Percentiles rank a stretch among this genome's conserved stretches.
phyloP scores from a whole-genome alignment of 2,113 vertebrate genomes.

The Labrus mixtus region DNA sequence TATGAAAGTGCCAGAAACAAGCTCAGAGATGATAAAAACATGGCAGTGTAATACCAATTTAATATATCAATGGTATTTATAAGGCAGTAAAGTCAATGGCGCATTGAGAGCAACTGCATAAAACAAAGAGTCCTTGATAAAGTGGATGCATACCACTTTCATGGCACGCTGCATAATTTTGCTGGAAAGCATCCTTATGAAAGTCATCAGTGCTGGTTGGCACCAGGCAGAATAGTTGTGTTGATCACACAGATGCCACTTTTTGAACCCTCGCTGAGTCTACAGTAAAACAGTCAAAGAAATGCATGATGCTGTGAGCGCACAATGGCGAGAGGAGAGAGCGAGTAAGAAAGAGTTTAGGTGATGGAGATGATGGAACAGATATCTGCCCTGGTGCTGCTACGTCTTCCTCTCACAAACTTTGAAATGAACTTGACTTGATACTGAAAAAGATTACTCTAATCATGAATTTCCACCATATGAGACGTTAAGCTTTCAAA shows the following conservation, averaged over 20 bases:
- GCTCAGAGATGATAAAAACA: conserved; percentile 81
- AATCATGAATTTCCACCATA: background rate
- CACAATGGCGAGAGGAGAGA: background rate
- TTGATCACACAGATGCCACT: conserved; percentile 61
- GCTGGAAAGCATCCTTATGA: conserved; percentile 74
- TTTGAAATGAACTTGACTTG: background rate
- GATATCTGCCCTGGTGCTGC: background rate
- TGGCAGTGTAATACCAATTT: conserved; percentile 80
- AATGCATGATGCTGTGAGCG: background rate
- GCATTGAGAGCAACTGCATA: conserved; percentile 78
- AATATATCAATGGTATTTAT: conserved; percentile 86
- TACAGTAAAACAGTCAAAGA: background rate
- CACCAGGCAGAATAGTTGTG: conserved; percentile 37
- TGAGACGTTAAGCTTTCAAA: background rate
- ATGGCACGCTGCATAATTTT: conserved; percentile 81
- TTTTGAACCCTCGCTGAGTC: conserved; percentile 23
- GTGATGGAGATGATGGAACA: background rate
- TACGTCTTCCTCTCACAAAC: background rate
- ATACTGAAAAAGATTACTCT: conserved; percentile 17
- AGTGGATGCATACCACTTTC: conserved; percentile 79
- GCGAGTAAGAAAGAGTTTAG: background rate
- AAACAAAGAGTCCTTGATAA: conserved; percentile 84
- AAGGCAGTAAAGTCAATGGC: conserved; percentile 83
- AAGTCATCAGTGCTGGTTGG: conserved; percentile 65
- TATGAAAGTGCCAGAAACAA: conserved; percentile 80